Conservation (phyloP, 2,888 invertebrate genomes). For the Neuroscelio doddi region DNA sequence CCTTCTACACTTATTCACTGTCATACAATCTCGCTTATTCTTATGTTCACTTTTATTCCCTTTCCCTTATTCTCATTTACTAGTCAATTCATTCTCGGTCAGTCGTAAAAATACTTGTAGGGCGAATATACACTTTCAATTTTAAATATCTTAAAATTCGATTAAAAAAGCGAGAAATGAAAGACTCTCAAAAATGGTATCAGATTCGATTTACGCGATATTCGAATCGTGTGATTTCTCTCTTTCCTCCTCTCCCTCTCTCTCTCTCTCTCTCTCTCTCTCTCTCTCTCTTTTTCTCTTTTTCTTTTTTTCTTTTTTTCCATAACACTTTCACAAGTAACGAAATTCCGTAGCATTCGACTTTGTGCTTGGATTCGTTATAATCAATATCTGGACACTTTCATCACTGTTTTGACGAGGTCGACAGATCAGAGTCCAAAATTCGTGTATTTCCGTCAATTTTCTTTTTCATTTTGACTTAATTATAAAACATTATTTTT, state of each 20-base stretch:
- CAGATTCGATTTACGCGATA: constrained; percentile 27
- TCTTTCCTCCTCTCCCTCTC: no score
- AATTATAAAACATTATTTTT: no score
- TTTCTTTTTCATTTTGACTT: neutral
- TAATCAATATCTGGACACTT: constrained; percentile 61
- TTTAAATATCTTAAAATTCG: no score
- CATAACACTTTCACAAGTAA: constrained; percentile 14
- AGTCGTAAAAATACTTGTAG: no score
- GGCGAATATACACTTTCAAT: no score
- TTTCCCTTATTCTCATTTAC: no score
- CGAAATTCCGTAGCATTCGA: constrained; percentile 20
- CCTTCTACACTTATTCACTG: no score
- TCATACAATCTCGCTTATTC: neutral
- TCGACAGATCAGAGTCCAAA: constrained; percentile 39
- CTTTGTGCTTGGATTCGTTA: constrained; percentile 38
- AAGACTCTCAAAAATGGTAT: constrained; percentile 20
- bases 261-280: no score
- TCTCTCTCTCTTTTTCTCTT: no score
- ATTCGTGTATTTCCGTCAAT: constrained; percentile 4
- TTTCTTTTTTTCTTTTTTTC: no score
- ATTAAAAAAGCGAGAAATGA: constrained; percentile 13
- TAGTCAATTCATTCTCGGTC: no score
- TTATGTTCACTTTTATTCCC: no score
- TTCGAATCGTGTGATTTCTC: constrained; percentile 15
- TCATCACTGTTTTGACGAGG: constrained; percentile 69